Percentiles rank a stretch among this genome's conserved stretches.
Conservation (phyloP, 2,797 vertebrate genomes). For the Acrossocheilus fasciatus region DNA sequence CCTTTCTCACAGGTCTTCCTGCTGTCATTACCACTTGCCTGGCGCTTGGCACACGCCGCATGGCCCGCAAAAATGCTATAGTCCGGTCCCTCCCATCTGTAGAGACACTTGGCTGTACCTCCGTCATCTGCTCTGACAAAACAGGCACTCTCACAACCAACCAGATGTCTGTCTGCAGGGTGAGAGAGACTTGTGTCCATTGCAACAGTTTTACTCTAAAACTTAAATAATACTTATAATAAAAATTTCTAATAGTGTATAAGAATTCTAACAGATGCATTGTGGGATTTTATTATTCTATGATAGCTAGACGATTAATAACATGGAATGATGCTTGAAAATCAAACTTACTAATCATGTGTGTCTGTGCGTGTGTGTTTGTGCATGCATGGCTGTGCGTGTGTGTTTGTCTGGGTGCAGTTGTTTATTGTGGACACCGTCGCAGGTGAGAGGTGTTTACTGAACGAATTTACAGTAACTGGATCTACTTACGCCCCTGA, state of each 20-base stretch:
- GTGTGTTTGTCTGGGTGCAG: conserved; percentile 66
- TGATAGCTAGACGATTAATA: neutral
- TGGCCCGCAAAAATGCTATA: conserved; percentile 84
- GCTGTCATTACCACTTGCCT: conserved; percentile 84
- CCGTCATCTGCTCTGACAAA: conserved; percentile 84
- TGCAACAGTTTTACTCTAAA: neutral
- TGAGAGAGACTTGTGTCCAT: conserved; percentile 60
- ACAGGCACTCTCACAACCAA: conserved; percentile 84
- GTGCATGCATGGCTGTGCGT: conserved; percentile 37
- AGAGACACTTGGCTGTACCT: conserved; percentile 83
- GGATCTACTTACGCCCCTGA: conserved; percentile 85
- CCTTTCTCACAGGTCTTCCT: conserved; percentile 74
- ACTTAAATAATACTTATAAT: neutral
- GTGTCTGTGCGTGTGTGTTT: conserved; percentile 62
- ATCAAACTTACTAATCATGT: conserved; percentile 32
- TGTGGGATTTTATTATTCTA: neutral
- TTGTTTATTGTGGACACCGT: conserved; percentile 80
- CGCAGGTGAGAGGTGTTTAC: conserved; percentile 72
- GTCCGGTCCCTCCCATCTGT: conserved; percentile 83
- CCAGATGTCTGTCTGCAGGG: conserved; percentile 85
- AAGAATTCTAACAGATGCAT: conserved; percentile 1
- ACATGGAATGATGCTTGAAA: conserved; percentile 21
- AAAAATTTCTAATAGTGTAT: neutral
- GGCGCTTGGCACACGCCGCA: conserved; percentile 81
- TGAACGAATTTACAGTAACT: conserved; percentile 81